Evolutionary conservation across 2,888 invertebrate genomes (phyloP).

Genomic region (Temnothorax rugatulus): DNA sequence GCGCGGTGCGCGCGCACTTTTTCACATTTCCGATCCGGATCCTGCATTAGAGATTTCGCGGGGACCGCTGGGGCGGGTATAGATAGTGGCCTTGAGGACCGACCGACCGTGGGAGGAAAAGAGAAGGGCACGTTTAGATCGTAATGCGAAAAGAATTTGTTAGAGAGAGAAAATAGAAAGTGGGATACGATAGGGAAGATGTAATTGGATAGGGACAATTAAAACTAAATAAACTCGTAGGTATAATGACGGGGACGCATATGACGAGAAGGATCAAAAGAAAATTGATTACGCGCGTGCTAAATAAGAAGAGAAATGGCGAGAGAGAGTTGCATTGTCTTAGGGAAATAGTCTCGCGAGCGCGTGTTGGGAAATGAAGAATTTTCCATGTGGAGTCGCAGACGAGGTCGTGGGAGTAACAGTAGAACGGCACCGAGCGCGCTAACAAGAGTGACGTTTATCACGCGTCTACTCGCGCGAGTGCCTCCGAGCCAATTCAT

Average conservation of each 20-base stretch:
- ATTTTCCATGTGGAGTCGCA: conserved; percentile 2
- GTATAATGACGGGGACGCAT: background rate
- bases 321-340: conserved; percentile 18
- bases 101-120: background rate
- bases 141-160: background rate
- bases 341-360: conserved; percentile 20
- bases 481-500: conserved; percentile 41
- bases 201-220: conserved; percentile 24
- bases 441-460: conserved; percentile 46
- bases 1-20: conserved; percentile 61
- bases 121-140: background rate
- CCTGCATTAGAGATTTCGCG: conserved; percentile 18
- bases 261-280: background rate
- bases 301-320: conserved; percentile 9
- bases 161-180: conserved; percentile 1
- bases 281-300: background rate
- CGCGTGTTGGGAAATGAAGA: conserved; percentile 10
- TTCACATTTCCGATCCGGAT: conserved; percentile 66
- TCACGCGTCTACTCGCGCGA: conserved; percentile 35
- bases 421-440: conserved; percentile 17
- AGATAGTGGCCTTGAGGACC: conserved; percentile 1
- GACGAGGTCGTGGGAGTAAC: conserved; percentile 45
- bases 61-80: background rate
- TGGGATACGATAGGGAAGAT: background rate
- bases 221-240: background rate